These are phyloP conservation scores for Petrolisthes cinctipes DNA, from an alignment of 2,888 invertebrate genomes.

Conservation along the genomic window DNA sequence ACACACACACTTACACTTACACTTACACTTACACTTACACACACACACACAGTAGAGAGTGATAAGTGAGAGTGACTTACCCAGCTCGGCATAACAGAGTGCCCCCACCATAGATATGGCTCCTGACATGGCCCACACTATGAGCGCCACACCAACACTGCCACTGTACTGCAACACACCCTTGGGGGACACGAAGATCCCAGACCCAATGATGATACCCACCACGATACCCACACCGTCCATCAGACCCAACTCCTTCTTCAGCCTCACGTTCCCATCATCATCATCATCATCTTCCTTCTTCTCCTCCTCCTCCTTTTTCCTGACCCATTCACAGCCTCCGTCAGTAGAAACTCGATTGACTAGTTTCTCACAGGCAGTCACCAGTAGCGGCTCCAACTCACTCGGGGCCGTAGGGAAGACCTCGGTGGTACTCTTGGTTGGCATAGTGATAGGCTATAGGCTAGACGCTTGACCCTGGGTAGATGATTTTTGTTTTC, in stretches of 20 bases:
- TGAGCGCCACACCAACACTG: conserved; percentile 87
- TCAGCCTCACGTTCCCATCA: conserved; percentile 74
- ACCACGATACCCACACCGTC: conserved; percentile 95
- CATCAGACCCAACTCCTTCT: conserved; percentile 85
- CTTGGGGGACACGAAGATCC: conserved; percentile 76
- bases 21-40: not conserved
- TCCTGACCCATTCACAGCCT: not conserved
- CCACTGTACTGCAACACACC: conserved; percentile 85
- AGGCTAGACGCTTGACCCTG: too few relatives aligned
- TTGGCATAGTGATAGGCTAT: not conserved
- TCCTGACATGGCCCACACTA: conserved; percentile 91
- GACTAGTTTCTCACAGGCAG: too few relatives aligned
- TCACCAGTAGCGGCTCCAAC: not conserved
- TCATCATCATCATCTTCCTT: not conserved
- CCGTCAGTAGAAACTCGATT: not conserved
- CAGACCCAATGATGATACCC: conserved; percentile 93
- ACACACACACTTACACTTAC: conserved; percentile 12
- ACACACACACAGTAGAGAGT: not conserved
- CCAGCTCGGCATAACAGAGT: conserved; percentile 95
- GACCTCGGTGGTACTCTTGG: not conserved
- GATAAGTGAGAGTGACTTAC: not conserved
- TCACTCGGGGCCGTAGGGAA: not conserved
- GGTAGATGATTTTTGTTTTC: too few relatives aligned
- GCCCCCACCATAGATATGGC: conserved; percentile 92
- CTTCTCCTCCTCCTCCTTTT: not conserved